A percentile compares a stretch with the other conserved stretches of the same genome.
Conservation (phyloP, 2,113 vertebrate species). For the Nettapus auritus region DNA sequence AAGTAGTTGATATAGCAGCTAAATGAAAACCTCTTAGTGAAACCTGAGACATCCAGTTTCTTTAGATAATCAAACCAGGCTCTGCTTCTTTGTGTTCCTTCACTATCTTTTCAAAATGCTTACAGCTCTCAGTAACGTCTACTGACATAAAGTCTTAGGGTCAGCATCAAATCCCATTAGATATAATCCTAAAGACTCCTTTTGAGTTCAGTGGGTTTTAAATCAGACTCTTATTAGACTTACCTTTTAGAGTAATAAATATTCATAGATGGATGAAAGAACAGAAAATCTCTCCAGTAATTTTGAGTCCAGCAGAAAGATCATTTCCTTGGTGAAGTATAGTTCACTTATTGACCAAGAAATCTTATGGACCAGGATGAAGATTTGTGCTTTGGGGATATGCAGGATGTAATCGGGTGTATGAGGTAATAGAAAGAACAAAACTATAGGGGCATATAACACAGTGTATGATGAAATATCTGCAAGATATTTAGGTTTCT, state of each 20-base stretch:
- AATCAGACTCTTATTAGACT: conserved; percentile 13
- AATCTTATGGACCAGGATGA: background rate
- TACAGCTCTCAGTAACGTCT: background rate
- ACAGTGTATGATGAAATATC: background rate
- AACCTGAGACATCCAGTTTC: background rate
- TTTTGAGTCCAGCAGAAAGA: background rate
- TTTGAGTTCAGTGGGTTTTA: conserved; percentile 16
- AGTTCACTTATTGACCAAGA: background rate
- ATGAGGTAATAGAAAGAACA: background rate
- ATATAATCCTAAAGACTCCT: conserved; percentile 24
- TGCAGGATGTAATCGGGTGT: background rate
- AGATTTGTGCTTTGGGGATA: background rate
- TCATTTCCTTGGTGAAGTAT: background rate
- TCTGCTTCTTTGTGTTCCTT: background rate
- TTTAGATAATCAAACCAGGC: background rate
- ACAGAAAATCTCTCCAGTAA: background rate
- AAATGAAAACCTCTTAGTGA: conserved; percentile 30
- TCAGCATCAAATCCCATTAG: conserved; percentile 43
- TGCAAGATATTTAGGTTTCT: background rate
- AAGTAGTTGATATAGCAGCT: background rate
- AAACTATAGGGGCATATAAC: background rate
- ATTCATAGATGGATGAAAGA: conserved; percentile 31
- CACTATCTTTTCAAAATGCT: background rate
- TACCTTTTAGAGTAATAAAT: conserved; percentile 21
- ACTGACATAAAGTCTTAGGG: conserved; percentile 7